Evolutionary conservation across 2,888 invertebrate species (phyloP).

Genomic region (Dryocosmus kuriphilus): DNA sequence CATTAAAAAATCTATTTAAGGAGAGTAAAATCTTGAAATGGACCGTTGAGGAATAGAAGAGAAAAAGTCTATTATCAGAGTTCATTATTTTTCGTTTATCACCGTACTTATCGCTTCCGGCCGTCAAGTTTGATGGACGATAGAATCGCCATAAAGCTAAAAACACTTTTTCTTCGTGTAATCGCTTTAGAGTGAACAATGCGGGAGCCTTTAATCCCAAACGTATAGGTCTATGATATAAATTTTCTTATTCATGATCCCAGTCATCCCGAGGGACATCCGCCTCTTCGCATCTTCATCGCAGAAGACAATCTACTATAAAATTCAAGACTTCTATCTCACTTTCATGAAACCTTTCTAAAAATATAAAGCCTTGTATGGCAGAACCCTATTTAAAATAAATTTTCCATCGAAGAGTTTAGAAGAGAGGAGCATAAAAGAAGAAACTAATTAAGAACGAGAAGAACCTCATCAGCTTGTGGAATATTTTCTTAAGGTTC

Average conservation of each 20-base stretch:
- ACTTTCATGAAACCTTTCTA: neutral
- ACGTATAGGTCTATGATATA: constrained; percentile 2
- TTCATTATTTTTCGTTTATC: constrained; percentile 19
- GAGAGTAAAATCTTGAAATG: neutral
- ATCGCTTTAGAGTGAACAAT: constrained; percentile 19
- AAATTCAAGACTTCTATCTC: constrained; percentile 3
- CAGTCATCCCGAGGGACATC: constrained; percentile 19
- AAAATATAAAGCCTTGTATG: too few species aligned
- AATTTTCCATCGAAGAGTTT: too few species aligned
- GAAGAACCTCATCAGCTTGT: neutral
- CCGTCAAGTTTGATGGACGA: constrained; percentile 13
- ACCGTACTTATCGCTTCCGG: neutral
- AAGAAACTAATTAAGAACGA: neutral
- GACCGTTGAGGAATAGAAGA: neutral
- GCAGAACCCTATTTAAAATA: too few species aligned
- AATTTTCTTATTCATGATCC: constrained; percentile 24
- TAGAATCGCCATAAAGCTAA: neutral
- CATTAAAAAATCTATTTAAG: neutral
- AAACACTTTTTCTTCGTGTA: constrained; percentile 27
- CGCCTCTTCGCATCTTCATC: neutral
- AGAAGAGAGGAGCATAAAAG: neutral
- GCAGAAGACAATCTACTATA: neutral
- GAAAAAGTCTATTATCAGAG: neutral
- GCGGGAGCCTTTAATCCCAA: neutral
- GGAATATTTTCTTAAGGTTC: neutral